phyloP scores from a whole-genome alignment of 2,888 invertebrate genomes.

The Tetragonula carbonaria region DNA sequence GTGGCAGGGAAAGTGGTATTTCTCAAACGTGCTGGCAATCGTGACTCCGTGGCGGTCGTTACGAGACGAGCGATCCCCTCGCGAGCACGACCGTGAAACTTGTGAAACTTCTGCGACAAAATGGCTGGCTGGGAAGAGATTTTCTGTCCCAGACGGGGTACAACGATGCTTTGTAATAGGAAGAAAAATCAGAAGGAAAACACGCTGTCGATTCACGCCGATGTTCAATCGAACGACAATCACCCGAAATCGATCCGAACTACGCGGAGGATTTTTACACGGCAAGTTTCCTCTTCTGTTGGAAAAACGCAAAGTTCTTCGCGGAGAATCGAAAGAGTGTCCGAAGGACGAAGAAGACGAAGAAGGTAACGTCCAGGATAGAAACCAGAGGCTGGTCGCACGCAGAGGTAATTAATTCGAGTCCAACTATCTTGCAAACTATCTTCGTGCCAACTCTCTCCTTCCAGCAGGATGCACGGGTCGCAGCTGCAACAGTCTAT shows the following conservation, averaged over 20 bases:
- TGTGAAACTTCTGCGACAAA: conserved; percentile 1
- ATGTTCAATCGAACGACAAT: conserved; percentile 12
- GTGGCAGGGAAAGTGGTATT: background rate
- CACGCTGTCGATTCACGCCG: background rate
- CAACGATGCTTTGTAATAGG: too few relatives aligned
- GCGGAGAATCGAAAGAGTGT: background rate
- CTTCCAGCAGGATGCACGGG: conserved; percentile 50
- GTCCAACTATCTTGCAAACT: conserved; percentile 73
- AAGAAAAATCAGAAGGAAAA: background rate
- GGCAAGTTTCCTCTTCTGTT: background rate
- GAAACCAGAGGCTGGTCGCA: conserved; percentile 32
- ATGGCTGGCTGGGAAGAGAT: background rate
- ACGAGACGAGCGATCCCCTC: too few relatives aligned
- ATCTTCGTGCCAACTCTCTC: conserved; percentile 55
- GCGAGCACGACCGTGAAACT: background rate
- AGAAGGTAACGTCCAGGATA: conserved; percentile 6
- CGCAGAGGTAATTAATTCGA: conserved; percentile 73
- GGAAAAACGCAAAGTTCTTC: background rate
- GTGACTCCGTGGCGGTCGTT: background rate
- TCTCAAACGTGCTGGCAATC: conserved; percentile 9
- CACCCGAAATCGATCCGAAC: background rate
- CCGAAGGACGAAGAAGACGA: conserved; percentile 7
- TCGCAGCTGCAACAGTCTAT: conserved; percentile 71
- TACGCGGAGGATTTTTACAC: background rate
- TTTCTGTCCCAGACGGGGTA: background rate